Conservation (phyloP, 2,888 invertebrate genomes). For the Reticulitermes lucifugus region DNA sequence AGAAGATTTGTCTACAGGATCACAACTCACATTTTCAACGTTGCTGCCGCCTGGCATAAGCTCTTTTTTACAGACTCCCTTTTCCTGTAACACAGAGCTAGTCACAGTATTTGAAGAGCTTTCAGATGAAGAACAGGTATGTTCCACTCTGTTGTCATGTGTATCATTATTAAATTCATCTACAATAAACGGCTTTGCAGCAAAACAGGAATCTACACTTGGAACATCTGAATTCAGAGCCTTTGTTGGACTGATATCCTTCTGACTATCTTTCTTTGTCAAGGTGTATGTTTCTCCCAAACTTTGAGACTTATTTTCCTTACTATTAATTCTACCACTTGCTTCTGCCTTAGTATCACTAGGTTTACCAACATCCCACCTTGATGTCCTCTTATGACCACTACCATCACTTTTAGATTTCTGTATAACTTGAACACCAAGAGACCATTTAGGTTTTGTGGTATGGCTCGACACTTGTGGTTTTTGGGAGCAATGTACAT, state of each 20-base stretch:
- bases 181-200: background rate
- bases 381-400: conserved; percentile 60
- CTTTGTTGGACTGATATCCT: background rate
- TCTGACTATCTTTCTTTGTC: background rate
- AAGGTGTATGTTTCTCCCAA: background rate
- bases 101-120: background rate
- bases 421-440: conserved; percentile 62
- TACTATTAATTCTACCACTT: conserved; percentile 5
- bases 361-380: conserved; percentile 65
- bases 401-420: conserved; percentile 53
- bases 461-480: background rate
- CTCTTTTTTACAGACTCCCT: no score
- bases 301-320: background rate
- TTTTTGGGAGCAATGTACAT: background rate
- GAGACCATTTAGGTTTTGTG: conserved; percentile 58
- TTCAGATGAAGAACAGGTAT: background rate
- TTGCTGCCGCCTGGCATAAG: no score
- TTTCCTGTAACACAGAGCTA: no score
- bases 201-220: background rate
- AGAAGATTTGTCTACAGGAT: background rate
- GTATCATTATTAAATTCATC: background rate
- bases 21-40: background rate
- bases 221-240: background rate
- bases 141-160: background rate
- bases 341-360: conserved; percentile 38